Evolutionary conservation across 2,113 vertebrate species (phyloP), one percentile per base, ranked within the genome.

Genomic region (Gobiocypris rarus): DNA sequence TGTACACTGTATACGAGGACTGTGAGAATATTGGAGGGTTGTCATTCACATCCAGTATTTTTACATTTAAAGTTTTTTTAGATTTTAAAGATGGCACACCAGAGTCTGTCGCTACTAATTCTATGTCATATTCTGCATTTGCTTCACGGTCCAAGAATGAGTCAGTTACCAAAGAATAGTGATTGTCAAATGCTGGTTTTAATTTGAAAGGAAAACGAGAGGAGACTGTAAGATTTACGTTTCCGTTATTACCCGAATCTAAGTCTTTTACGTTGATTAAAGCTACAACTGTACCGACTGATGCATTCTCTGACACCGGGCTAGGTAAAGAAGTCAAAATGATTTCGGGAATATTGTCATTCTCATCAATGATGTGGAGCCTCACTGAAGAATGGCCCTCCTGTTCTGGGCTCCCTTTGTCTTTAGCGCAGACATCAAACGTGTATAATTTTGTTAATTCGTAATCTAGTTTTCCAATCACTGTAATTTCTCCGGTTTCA

Each of bases 11-110:
- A 28, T 88, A 89, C 0, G 69, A 84, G 3, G 73, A 50, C 13
- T 90, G 90, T 13, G 91, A 86, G 89, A 97, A 97, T 17, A 91
- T 87, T 4, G 96, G 96, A 0, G 92, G 88, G 1, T 96, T 97
- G 85, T 97, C 96, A 4, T 97, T 97, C 81, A 95, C 90, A 84
- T 97, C 96, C 10, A 91, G 88, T 13, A 97, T 83, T 52, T 87
- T 86, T 1, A 97, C 89, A 17, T 90, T 88, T 82, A 96, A 87
- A 5, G 90, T 63, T 73, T 93, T 93, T 69, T 92, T 91, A 7
- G 86, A 92, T 71, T 93, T 93, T 9, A 97, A 92, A 0, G 92
- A 86, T 1, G 96, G 95, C 52, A 70, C 93, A 59, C 96, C 96
- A 43, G 90, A 87, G 85, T 97, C 96, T 0, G 88, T 92, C 50